Base-by-base conservation (phyloP, 1,140 invertebrate genomes). In the Drosophila littoralis region DNA sequence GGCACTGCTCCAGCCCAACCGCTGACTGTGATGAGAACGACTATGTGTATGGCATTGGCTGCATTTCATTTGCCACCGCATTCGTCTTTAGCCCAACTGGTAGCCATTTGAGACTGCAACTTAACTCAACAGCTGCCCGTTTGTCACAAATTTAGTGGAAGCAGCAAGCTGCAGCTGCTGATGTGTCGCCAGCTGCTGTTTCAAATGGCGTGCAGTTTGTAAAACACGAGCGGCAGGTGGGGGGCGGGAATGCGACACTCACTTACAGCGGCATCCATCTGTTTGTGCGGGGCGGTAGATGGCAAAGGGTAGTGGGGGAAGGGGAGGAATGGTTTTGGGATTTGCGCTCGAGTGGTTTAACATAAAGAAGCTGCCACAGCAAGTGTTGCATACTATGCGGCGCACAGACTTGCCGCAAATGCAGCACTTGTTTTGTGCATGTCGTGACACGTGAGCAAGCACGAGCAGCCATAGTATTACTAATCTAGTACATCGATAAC, bases 131-230 rank as follows among this genome's bases (percentile, higher is more conserved):
- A 64, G 68, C 72, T 83, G 79, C 63, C 64, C 64, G 72, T 79
- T 81, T 81, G 81, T 86, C 82, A 80, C 82, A 81, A 70, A 75
- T 75, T 75, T 85, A 67, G 52, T 82, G 77, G 63, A 78, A 70
- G 45, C 45, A 52, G 43, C 61, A 58, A 64, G 60, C 40, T 42
- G 45, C 54, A 75, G 64, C 50, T 57, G 50, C 63, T 36, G 40
- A 13, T 57, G 12, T 32, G 17, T 38, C n/a, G 61, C 35, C 13
- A 64, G 35, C n/a, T 73, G 46, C 69, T 72, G 78, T 45, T 58
- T 33, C 68, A 69, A 77, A 66, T 77, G 74, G 68, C 73, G 38
- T 77, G 81, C 81, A 75, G 67, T 79, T 77, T 64, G 58, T 59
- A 48, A 76, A 73, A 72, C 61, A 66, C 54, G 45, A 43, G 33